These are phyloP conservation scores for Troilus luridus DNA, from an alignment of 2,888 invertebrate genomes.

Conservation along the genomic window DNA sequence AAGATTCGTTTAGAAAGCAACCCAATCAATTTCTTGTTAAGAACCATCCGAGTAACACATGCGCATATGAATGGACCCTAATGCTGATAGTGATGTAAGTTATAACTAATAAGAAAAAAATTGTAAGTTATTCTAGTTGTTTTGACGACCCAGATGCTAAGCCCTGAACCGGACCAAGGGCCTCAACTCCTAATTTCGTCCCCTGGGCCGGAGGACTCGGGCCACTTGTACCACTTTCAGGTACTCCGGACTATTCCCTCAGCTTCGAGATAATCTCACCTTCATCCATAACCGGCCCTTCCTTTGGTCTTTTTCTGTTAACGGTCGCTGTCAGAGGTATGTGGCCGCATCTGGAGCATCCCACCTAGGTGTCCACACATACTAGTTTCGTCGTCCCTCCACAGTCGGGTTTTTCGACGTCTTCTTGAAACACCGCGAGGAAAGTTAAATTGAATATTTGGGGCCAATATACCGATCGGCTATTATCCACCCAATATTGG, in stretches of 20 bases:
- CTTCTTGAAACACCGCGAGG: no score
- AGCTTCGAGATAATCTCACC: slow-evolving; percentile 48
- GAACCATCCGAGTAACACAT: not conserved
- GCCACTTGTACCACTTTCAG: slow-evolving; percentile 26
- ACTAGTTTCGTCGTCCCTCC: not conserved
- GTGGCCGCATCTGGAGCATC: slow-evolving; percentile 26
- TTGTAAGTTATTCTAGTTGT: not conserved
- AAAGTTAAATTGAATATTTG: no score
- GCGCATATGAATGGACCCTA: not conserved
- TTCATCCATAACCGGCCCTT: slow-evolving; percentile 54
- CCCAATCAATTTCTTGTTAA: not conserved
- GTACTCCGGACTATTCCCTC: not conserved
- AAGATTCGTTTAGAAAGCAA: not conserved
- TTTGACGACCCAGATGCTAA: slow-evolving; percentile 25
- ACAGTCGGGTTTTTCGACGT: no score
- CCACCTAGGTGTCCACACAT: not conserved
- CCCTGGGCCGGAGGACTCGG: not conserved
- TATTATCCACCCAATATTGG: no score
- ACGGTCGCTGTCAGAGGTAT: slow-evolving; percentile 48
- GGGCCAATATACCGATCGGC: no score
- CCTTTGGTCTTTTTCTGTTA: slow-evolving; percentile 46
- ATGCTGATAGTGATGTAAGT: not conserved
- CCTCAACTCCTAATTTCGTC: slow-evolving; percentile 14
- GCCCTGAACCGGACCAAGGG: not conserved
- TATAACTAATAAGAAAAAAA: not conserved